phyloP scores from a whole-genome alignment of 2,888 invertebrate genomes.

The Drosophila niveifrons region DNA sequence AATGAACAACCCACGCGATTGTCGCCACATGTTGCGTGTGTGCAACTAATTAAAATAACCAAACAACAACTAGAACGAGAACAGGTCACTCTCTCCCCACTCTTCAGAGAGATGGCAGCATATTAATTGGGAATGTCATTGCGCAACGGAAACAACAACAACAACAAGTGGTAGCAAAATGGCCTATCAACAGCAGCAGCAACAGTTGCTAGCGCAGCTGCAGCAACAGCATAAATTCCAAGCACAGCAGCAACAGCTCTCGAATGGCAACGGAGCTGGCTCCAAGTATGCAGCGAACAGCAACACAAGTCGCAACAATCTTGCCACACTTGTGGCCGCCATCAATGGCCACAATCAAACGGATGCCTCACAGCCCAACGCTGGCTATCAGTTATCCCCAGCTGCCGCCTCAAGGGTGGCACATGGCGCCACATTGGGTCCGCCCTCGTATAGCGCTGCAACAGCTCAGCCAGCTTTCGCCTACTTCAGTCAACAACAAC shows the following conservation, averaged over 20 bases:
- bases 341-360: slow-evolving; percentile 78
- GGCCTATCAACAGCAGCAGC: slow-evolving; percentile 74
- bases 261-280: slow-evolving; percentile 63
- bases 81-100: neutral
- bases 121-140: slow-evolving; percentile 80
- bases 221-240: slow-evolving; percentile 79
- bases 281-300: slow-evolving; percentile 57
- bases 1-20: slow-evolving; percentile 60
- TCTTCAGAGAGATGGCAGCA: slow-evolving; percentile 11
- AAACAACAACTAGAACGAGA: slow-evolving; percentile 7
- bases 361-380: slow-evolving; percentile 30
- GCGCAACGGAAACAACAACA: slow-evolving; percentile 79
- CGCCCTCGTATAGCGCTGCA: slow-evolving; percentile 82
- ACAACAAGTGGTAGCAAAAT: slow-evolving; percentile 64
- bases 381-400: slow-evolving; percentile 81
- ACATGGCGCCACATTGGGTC: slow-evolving; percentile 66
- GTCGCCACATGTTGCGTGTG: slow-evolving; percentile 45
- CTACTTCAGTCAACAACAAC: slow-evolving; percentile 59
- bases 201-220: slow-evolving; percentile 73
- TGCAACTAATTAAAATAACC: slow-evolving; percentile 57
- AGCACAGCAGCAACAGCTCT: slow-evolving; percentile 71
- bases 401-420: slow-evolving; percentile 71
- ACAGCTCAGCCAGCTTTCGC: slow-evolving; percentile 72
- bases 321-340: slow-evolving; percentile 70
- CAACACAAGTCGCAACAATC: slow-evolving; percentile 74